A percentile compares a stretch with the other conserved stretches of the same genome.
phyloP scores from a whole-genome alignment of 2,888 invertebrate species.

The Ectemnius cavifrons region DNA sequence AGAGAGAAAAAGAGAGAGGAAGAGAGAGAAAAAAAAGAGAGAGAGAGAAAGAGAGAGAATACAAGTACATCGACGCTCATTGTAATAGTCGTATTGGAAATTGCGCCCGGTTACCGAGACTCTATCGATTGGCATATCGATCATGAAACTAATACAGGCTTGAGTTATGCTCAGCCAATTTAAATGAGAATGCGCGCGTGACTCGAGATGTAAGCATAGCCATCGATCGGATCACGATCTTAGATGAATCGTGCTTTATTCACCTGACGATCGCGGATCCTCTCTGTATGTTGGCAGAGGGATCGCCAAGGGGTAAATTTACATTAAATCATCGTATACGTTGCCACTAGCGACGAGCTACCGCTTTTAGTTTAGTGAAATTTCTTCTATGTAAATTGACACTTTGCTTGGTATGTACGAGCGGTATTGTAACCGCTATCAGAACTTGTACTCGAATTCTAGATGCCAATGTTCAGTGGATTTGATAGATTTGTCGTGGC shows the following conservation, averaged over 20 bases:
- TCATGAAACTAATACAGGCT: too few relatives aligned
- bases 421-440: too few relatives aligned
- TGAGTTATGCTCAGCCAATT: too few relatives aligned
- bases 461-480: too few relatives aligned
- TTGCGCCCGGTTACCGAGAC: neutral
- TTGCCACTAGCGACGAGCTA: conserved; percentile 45
- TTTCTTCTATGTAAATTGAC: too few relatives aligned
- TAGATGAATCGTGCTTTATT: conserved; percentile 22
- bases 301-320: conserved; percentile 47
- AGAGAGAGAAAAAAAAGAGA: too few relatives aligned
- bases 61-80: neutral
- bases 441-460: too few relatives aligned
- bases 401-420: too few relatives aligned
- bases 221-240: conserved; percentile 44
- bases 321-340: conserved; percentile 46
- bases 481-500: conserved; percentile 32
- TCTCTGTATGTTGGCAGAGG: conserved; percentile 30
- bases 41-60: too few relatives aligned
- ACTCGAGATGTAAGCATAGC: conserved; percentile 48
- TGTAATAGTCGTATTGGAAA: neutral
- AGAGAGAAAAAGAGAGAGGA: too few relatives aligned
- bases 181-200: conserved; percentile 43
- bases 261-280: conserved; percentile 41
- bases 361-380: too few relatives aligned
- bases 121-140: neutral